Evolutionary conservation across 1,140 invertebrate species (phyloP).

Genomic region (Brachionus rubens): DNA sequence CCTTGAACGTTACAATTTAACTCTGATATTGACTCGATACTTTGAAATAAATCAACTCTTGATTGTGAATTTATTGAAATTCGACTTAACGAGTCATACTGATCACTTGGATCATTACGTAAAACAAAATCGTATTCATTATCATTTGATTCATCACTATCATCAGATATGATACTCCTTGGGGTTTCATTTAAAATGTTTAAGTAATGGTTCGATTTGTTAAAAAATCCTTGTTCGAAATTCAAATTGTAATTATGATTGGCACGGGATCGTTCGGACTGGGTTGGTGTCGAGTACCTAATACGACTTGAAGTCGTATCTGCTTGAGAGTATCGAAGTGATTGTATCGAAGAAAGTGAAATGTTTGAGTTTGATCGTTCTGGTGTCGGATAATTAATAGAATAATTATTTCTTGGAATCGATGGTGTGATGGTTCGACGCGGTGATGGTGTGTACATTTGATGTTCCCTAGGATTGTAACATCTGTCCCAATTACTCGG

Average conservation of each 20-base stretch:
- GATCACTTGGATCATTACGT: not conserved
- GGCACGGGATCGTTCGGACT: not conserved
- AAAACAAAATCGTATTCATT: not conserved
- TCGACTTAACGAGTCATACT: not conserved
- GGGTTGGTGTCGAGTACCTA: not conserved
- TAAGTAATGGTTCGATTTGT: too few species aligned
- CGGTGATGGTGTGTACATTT: not conserved
- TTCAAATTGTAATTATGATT: not conserved
- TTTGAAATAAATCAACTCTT: not conserved
- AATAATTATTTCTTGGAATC: not conserved
- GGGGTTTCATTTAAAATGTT: too few species aligned
- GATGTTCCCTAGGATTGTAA: not conserved
- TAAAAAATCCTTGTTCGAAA: too few species aligned
- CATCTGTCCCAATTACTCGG: not conserved
- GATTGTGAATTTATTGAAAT: not conserved
- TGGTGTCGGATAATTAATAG: not conserved
- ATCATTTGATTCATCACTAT: too few species aligned
- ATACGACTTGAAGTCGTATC: not conserved
- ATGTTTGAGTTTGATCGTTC: not conserved
- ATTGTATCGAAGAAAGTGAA: not conserved
- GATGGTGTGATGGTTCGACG: not conserved
- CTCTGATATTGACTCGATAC: not conserved
- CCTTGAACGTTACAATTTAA: not conserved
- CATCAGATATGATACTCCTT: too few species aligned
- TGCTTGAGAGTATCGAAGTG: not conserved